A percentile compares a stretch with the other conserved stretches of the same genome.
Evolutionary conservation across 2,113 vertebrate genomes (phyloP).

Genomic region (Sebastes schlegelii): DNA sequence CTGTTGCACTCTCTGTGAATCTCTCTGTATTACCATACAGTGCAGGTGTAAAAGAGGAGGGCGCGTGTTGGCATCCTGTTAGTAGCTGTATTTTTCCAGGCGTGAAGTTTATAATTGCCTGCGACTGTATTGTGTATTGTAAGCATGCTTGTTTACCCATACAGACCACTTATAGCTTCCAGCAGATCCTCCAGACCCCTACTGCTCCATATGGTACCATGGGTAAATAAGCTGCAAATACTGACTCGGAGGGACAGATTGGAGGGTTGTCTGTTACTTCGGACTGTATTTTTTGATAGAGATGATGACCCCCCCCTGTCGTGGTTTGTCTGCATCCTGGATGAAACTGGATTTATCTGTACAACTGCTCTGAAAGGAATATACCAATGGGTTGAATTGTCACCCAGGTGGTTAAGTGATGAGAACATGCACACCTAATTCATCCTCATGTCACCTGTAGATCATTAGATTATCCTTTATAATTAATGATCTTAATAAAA

Average conservation of each 20-base stretch:
- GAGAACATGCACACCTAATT: not conserved
- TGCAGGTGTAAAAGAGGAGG: slow-evolving; percentile 27
- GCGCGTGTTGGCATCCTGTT: slow-evolving; percentile 12
- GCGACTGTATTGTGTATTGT: slow-evolving; percentile 11
- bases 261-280: slow-evolving; percentile 31
- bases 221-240: slow-evolving; percentile 25
- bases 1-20: not conserved
- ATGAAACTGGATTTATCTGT: no score
- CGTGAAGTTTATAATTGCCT: slow-evolving; percentile 8
- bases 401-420: no score
- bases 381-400: no score
- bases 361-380: no score
- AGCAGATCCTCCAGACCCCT: slow-evolving; percentile 1
- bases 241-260: slow-evolving; percentile 30
- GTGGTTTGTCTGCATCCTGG: not conserved
- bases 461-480: not conserved
- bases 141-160: slow-evolving; percentile 26
- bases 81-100: not conserved
- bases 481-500: no score
- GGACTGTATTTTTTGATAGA: slow-evolving; percentile 15
- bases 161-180: not conserved
- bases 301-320: not conserved
- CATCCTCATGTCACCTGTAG: not conserved
- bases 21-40: slow-evolving; percentile 32
- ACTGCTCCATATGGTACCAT: slow-evolving; percentile 5